Conservation (phyloP, 2,113 vertebrate species). For the Picathartes gymnocephalus region DNA sequence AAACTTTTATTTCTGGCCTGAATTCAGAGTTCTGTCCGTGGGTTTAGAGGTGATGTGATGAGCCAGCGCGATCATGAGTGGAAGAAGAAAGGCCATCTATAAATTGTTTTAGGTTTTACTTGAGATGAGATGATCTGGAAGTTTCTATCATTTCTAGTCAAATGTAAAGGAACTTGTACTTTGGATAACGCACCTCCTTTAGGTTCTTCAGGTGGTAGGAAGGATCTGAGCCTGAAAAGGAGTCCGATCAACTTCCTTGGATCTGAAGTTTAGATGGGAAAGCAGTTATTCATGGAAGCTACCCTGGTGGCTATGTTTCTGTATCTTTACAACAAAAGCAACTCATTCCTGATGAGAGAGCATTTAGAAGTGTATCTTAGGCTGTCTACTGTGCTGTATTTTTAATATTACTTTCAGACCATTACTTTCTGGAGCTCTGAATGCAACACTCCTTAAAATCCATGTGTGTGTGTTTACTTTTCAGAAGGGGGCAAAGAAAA, state of each 20-base stretch:
- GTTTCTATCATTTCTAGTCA: not conserved
- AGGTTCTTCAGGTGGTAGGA: not conserved
- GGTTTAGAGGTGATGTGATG: not conserved
- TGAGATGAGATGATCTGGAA: not conserved
- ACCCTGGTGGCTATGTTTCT: not conserved
- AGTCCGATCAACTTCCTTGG: not conserved
- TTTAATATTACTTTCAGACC: not conserved
- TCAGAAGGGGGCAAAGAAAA: not conserved
- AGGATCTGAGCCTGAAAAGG: not conserved
- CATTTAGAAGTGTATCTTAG: not conserved
- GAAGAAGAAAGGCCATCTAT: not conserved
- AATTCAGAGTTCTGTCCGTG: not conserved
- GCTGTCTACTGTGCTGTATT: not conserved
- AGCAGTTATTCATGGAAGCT: not conserved
- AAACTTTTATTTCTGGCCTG: not conserved
- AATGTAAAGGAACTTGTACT: not conserved
- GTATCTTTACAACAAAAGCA: not conserved
- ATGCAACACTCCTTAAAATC: not conserved
- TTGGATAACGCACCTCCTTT: not conserved
- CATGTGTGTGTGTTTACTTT: not conserved
- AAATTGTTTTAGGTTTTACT: not conserved
- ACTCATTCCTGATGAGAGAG: not conserved
- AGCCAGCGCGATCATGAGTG: not conserved
- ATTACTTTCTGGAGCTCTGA: not conserved
- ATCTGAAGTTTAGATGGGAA: not conserved